phyloP scores from a whole-genome alignment of 2,888 invertebrate species.

The Tenthredo amoena region DNA sequence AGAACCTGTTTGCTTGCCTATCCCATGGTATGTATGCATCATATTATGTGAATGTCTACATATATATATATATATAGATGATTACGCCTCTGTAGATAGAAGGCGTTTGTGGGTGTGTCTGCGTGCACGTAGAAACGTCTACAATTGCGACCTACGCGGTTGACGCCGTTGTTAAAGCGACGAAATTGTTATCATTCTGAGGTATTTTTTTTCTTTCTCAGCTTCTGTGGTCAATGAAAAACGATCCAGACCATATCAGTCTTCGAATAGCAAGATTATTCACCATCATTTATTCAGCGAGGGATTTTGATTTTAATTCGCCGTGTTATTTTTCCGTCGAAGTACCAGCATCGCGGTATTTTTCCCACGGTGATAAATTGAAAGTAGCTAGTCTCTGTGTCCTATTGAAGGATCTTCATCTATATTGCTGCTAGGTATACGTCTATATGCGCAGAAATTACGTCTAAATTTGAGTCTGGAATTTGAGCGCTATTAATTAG shows the following conservation, averaged over 20 bases:
- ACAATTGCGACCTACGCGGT: background rate
- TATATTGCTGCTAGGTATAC: too few relatives aligned
- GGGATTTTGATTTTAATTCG: background rate
- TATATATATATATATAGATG: background rate
- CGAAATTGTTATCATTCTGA: background rate
- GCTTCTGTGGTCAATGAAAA: background rate
- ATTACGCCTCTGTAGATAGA: background rate
- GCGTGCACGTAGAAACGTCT: background rate
- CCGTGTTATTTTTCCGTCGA: background rate
- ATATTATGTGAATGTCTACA: constrained; percentile 11
- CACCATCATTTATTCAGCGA: background rate
- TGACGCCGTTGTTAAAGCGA: constrained; percentile 6
- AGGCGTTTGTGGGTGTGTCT: constrained; percentile 1
- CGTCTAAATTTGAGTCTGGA: background rate
- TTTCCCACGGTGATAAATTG: constrained; percentile 7
- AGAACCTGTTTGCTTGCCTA: constrained; percentile 1
- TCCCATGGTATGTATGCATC: constrained; percentile 3
- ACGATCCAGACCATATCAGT: background rate
- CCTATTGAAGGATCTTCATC: background rate
- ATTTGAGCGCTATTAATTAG: background rate
- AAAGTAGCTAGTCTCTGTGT: background rate
- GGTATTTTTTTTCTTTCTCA: background rate
- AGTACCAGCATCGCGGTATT: background rate
- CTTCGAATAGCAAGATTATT: background rate
- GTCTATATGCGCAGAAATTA: background rate